Evolutionary conservation across 2,113 vertebrate genomes (phyloP), one percentile per base, ranked within the genome.

Genomic region (Anguilla japonica): DNA sequence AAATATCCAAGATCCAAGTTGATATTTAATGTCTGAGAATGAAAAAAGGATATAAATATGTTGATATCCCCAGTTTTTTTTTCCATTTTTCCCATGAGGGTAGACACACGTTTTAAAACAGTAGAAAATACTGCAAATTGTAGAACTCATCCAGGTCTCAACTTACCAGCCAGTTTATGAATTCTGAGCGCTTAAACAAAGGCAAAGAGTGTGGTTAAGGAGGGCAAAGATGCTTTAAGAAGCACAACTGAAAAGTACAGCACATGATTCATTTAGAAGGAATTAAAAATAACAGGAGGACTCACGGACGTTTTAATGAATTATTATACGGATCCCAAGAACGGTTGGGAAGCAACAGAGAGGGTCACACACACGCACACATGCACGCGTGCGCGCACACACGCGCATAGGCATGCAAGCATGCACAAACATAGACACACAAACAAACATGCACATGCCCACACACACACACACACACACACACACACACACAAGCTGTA

Each of bases 131-230:
- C 16, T 43, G 34, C 41, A 15, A 18, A 22, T 81, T 46, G 40
- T 41, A 29, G 22, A 75, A 41, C 18, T 46, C 63, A 84, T 71
- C 26, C 43, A 85, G 82, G 9, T 7, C 29, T 40, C 41, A 18
- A 84, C 89, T 89, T 86, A 89, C 91, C 91, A 94, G 90, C 86
- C 88, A 92, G 85, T 91, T 92, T 83, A 86, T 85, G 80, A 90
- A 88, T 29, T 91, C 89, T 86, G 91, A 89, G 39, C 40, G 87
- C 90, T 93, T 40, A 16, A 16, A 81, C 57, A 56, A 89, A 88
- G 81, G 86, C 86, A 63, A 87, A 53, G 89, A 83, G 79, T 75
- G 9, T 79, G 41, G 83, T 88, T 85, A 60, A 83, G 86, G 67
- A 57, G 87, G 57, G 22, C 15, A 41, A 0, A 41, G 34, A 34